Evolutionary conservation across 2,113 vertebrate species (phyloP), one percentile per base, ranked within the genome.

Genomic region (Archilochus colubris): DNA sequence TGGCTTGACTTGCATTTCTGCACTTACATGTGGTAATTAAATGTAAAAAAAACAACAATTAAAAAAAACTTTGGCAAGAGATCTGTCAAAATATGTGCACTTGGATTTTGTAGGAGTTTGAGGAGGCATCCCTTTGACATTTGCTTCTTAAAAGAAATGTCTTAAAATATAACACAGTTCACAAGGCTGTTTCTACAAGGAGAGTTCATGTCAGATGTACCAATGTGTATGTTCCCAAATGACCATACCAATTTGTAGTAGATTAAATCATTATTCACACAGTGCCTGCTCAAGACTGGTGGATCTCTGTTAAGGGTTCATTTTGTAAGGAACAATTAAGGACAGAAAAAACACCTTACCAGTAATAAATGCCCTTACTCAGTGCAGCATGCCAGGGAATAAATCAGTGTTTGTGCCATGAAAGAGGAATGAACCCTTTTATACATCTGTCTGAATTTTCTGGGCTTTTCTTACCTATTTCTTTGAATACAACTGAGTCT

Each of bases 41-140:
- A 79, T 91, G 40, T 91, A 53, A 96, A 95, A 91, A 95, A 92
- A 50, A 38, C 14, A 33, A 33, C 94, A 93, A 90, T 96, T 92
- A 93, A 96, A 95, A 16, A 79, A 95, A 96, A 88, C 38, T 53
- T 91, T 96, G 91, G 95, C 94, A 94, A 89, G n/a, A 73, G n/a
- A 95, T 94, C 58, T 96, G 59, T 96, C 82, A 83, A 96, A 95
- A 86, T 73, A 86, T 43, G 7, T 55, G 27, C 44, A 55, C 48
- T 84, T 68, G 59, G 82, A 36, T 36, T 82, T 93, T 92, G 68
- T 53, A 89, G 77, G 76, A 62, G 36, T 28, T 75, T 82, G 59
- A 86, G 21, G 21, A 62, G 48, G 46, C 79, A 77, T 93, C 95
- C 55, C 57, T 95, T 88, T 92, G 73, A 88, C 74, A 89, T 86